These are phyloP conservation scores for Cerceris ruficornis DNA, from an alignment of 2,888 invertebrate species.

Conservation along the genomic window DNA sequence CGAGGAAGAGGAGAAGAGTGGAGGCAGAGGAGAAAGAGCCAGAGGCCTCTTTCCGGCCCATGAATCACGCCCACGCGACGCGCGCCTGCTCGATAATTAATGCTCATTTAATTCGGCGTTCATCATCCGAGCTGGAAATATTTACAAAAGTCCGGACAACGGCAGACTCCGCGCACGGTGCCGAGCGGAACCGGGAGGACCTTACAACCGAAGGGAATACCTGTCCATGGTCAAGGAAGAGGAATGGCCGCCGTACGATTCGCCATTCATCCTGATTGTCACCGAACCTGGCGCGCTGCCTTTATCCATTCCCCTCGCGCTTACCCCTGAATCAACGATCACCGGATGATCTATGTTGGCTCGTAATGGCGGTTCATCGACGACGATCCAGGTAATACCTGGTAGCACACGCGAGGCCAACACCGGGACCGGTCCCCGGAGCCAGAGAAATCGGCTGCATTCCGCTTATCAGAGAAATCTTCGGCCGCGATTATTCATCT, in stretches of 20 bases:
- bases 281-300: constrained; percentile 63
- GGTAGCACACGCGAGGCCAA: constrained; percentile 43
- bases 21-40: constrained; percentile 53
- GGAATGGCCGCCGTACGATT: constrained; percentile 66
- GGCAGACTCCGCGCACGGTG: constrained; percentile 33
- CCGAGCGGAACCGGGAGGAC: constrained; percentile 54
- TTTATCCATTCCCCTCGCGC: constrained; percentile 47
- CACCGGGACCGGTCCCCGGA: constrained; percentile 39
- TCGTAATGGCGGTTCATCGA: constrained; percentile 58
- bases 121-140: constrained; percentile 77
- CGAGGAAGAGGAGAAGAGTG: constrained; percentile 25
- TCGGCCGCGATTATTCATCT: constrained; percentile 54
- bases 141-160: constrained; percentile 75
- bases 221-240: constrained; percentile 63
- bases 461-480: constrained; percentile 60
- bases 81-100: constrained; percentile 78
- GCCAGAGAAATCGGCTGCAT: constrained; percentile 61
- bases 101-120: constrained; percentile 80
- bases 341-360: constrained; percentile 65
- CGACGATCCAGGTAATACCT: constrained; percentile 50
- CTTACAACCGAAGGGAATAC: constrained; percentile 55
- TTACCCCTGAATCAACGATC: constrained; percentile 57
- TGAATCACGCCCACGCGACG: constrained; percentile 80
- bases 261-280: constrained; percentile 77
- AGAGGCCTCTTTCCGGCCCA: constrained; percentile 69